Conservation (phyloP, 2,888 invertebrate species). For the Eupithecia inturbata region DNA sequence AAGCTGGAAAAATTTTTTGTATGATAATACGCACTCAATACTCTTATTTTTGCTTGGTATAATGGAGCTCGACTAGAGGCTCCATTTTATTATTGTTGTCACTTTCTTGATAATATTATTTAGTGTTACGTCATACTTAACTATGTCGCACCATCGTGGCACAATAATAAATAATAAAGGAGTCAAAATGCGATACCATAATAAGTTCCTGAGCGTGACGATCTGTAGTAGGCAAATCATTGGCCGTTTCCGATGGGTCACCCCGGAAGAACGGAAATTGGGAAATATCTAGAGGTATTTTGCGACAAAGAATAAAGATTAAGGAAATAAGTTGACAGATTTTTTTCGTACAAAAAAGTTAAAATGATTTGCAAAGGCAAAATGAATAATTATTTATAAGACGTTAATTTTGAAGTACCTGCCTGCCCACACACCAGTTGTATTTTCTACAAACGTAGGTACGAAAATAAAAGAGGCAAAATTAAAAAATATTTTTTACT, state of each 20-base stretch:
- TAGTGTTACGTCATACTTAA: not conserved
- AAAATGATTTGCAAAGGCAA: not conserved
- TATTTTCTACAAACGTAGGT: not conserved
- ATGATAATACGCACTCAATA: too few species aligned
- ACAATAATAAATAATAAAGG: not conserved
- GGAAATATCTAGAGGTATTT: slow-evolving; percentile 58
- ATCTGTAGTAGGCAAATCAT: slow-evolving; percentile 72
- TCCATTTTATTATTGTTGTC: not conserved
- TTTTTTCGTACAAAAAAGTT: slow-evolving; percentile 18
- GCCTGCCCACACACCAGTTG: not conserved
- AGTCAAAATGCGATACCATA: slow-evolving; percentile 2
- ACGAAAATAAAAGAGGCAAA: not conserved
- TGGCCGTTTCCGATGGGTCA: slow-evolving; percentile 65
- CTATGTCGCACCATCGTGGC: not conserved
- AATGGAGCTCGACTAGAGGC: not conserved
- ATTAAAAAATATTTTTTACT: not conserved
- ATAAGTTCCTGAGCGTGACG: slow-evolving; percentile 48
- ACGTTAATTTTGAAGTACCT: not conserved
- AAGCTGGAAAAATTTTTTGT: too few species aligned
- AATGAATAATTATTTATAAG: not conserved
- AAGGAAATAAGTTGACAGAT: slow-evolving; percentile 44
- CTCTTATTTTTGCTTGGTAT: too few species aligned
- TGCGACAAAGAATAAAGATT: slow-evolving; percentile 51
- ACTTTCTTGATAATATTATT: not conserved
- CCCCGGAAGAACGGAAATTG: slow-evolving; percentile 72